Evolutionary conservation across 2,888 invertebrate genomes (phyloP), one percentile per base, ranked within the genome.

Genomic region (Campoplex capitator): DNA sequence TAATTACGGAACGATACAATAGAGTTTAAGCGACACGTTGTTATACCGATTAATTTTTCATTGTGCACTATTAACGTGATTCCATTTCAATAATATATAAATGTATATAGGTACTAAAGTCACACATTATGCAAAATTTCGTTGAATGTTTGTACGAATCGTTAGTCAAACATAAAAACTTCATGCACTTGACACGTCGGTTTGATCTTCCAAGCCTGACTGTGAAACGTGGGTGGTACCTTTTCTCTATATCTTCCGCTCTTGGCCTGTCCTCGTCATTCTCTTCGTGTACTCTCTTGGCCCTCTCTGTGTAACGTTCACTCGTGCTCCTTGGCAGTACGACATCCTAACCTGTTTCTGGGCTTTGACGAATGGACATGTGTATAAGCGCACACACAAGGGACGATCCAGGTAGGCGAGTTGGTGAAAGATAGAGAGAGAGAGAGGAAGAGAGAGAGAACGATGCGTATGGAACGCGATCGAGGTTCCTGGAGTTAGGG

Each of bases 221-320:
- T 32, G 32, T 32, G 16, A 32, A 13, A 32, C 62, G 32, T 51
- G 32, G 28, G 8, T 6, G 16, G 8, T 28, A 62, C 81, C 51
- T 45, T 79, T 58, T 74, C 56, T 65, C 68, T 62, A 8, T 38
- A 51, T 16, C 18, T 77, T 28, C 18, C 54, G 35, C 73, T 73
- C 81, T 76, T 67, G 23, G 23, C 45, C 68, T 42, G n/a, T 45
- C 42, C n/a, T 45, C 68, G 56, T 65, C 80, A 62, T 76, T 77
- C 82, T 68, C 58, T 18, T 77, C 51, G 42, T 18, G 65, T 74
- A 62, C 75, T 88, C 54, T 84, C 81, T 86, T 54, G 62, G 38
- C 58, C 18, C 65, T 48, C 62, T 74, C 23, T 84, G 68, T 65
- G 62, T 68, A 48, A 51, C 71, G 32, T 73, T 73, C 71, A 73